Base-by-base conservation (phyloP, 2,113 vertebrate species). In the Calidris pygmaea region DNA sequence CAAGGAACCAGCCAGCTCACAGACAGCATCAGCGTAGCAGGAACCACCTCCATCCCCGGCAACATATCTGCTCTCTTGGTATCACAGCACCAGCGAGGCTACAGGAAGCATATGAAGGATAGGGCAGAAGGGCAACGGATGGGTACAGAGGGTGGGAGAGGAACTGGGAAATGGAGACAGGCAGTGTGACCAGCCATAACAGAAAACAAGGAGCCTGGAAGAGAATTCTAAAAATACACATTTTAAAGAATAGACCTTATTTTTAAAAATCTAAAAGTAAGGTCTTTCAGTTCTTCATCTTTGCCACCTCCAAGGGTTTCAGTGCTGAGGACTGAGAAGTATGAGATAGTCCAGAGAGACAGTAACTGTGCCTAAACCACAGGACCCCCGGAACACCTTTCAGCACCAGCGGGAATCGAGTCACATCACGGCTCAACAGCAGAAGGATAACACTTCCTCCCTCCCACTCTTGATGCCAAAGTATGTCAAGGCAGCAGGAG, bases 11-110 rank as follows among this genome's bases (percentile, higher is more conserved):
- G 37, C 35, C n/a, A 65, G 71, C 47, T 85, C 87, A 72, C 58
- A 83, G 50, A 47, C 23, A 86, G 62, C 0, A 0, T 2, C 4
- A 2, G 62, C 0, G 0, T 2, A 41, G 80, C 59, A 70, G 30
- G 21, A 93, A 27, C 29, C 26, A 37, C 15, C 26, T 71, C 66
- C 43, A 52, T 10, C 71, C 24, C 47, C 29, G 23, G 34, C 50
- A 81, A 70, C 35, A 7, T 4, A 20, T 48, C 56, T 77, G 34
- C 52, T 63, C 19, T 75, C 65, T 45, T 37, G 34, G 71, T 43
- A 55, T 55, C 58, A 41, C 22, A 79, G 79, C 37, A 60, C 18
- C 50, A 50, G 43, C 20, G 48, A 68, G 43, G 43, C 17, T 39
- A 13, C 23, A 68, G 79, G 48, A 89, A 19, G 26, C 13, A 39